Conservation (phyloP, 2,888 invertebrate species). For the Apoda limacodes region DNA sequence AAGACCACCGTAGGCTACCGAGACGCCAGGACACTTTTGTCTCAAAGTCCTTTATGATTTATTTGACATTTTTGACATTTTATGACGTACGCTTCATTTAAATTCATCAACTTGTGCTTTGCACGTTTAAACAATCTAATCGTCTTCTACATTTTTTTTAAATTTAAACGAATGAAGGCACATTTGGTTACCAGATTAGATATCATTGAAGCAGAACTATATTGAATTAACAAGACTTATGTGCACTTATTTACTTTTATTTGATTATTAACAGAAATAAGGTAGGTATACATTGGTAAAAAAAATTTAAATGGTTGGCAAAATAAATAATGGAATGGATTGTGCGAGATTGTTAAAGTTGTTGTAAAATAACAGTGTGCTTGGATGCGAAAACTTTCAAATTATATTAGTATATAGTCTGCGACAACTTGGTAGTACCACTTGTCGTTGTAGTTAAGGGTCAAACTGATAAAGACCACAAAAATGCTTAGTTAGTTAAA, state of each 20-base stretch:
- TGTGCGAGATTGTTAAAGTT: conserved; percentile 42
- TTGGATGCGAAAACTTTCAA: conserved; percentile 61
- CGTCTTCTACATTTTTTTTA: conserved; percentile 49
- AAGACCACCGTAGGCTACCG: conserved; percentile 35
- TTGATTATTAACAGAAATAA: conserved; percentile 36
- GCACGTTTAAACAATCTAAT: conserved; percentile 61
- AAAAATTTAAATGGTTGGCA: conserved; percentile 36
- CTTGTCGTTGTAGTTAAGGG: conserved; percentile 35
- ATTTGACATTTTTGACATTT: conserved; percentile 59
- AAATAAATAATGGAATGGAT: conserved; percentile 50
- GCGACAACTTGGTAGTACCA: conserved; percentile 41
- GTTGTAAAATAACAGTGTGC: conserved; percentile 56
- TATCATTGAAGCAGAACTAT: conserved; percentile 45
- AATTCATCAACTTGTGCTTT: conserved; percentile 58
- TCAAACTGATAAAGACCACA: too few relatives aligned
- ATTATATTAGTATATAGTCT: conserved; percentile 60
- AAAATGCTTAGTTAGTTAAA: too few relatives aligned
- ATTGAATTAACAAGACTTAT: conserved; percentile 40
- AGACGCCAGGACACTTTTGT: conserved; percentile 44
- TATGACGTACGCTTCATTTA: conserved; percentile 64
- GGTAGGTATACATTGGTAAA: too few relatives aligned
- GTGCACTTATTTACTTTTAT: conserved; percentile 10
- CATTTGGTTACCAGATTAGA: conserved; percentile 68
- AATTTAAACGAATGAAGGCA: conserved; percentile 59
- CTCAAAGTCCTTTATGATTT: conserved; percentile 61